Percentiles rank a stretch among this genome's conserved stretches.
phyloP scores from a whole-genome alignment of 2,797 vertebrate species.

The Molothrus ater region DNA sequence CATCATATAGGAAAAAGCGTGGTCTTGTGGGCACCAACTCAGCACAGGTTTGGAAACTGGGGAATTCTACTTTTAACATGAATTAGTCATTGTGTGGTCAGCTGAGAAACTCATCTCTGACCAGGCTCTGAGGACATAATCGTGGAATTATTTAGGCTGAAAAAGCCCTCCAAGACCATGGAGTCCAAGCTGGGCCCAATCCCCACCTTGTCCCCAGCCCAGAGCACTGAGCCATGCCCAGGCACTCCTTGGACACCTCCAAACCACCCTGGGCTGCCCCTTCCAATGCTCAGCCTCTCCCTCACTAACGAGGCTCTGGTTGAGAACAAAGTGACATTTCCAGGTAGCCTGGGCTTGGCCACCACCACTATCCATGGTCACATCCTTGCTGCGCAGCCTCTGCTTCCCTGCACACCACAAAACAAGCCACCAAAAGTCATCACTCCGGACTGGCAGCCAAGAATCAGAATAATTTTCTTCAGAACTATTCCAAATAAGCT shows the following conservation, averaged over 20 bases:
- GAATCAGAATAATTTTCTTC: neutral
- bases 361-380: accelerated
- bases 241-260: neutral
- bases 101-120: neutral
- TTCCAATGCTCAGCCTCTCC: neutral
- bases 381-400: neutral
- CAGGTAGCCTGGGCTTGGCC: too few species aligned
- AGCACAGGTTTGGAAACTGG: neutral
- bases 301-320: accelerated
- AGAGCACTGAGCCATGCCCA: neutral
- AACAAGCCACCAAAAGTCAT: neutral
- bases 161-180: neutral
- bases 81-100: neutral
- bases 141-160: neutral
- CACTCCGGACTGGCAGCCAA: neutral
- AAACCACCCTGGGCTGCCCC: neutral
- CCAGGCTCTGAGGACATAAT: neutral
- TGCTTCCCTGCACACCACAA: neutral
- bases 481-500: neutral
- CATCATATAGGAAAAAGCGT: accelerated
- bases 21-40: neutral
- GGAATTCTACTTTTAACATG: neutral
- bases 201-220: neutral
- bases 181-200: neutral
- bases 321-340: neutral